Base-by-base conservation (phyloP, 1,140 invertebrate species). In the Polyergus mexicanus region DNA sequence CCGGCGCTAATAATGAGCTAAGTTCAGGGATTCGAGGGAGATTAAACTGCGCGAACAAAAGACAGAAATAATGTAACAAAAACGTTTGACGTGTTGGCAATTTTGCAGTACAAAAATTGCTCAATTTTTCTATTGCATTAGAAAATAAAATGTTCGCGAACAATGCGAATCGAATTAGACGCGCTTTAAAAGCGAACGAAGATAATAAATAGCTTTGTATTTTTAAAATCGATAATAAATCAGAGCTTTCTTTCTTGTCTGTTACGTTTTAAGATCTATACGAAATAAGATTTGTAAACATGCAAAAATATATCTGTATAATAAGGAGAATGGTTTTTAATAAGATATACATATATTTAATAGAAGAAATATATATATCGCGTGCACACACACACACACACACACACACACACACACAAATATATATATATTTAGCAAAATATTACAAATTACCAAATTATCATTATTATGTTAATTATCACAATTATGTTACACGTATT, bases 41-140 rank as follows among this genome's bases (percentile, higher is more conserved):
- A 83, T 74, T 22, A 83, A 60, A 58, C 47, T 51, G 47, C 38
- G 19, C 56, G 22, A 60, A 81, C 25, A 13, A 60, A 35, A 72
- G 38, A 44, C 13, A 54, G 19, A 72, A 32, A 66, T 58, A 72
- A 58, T 72, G 11, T 72, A 44, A 44, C n/a, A 16, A n/a, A 19
- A 71, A 72, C 25, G 41, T 6, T 41, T 11, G 19, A 13, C 0
- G 38, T 8, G 19, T 41, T 7, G 5, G 65, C 16, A 69, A 56
- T 80, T 68, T 54, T 44, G 28, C 7, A 13, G 22, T 19, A 19
- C n/a, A n/a, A n/a, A n/a, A 63, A 66, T 78, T 35, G n/a, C n/a
- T 51, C 3, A 51, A 65, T 51, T 51, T 47, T 47, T 11, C 0
- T 47, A 77, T 19, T 77, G 16, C 19, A 44, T 32, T 11, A 44